Evolutionary conservation across 2,888 invertebrate genomes (phyloP), one percentile per base, ranked within the genome.

Genomic region (Leptarthrus brevirostris): DNA sequence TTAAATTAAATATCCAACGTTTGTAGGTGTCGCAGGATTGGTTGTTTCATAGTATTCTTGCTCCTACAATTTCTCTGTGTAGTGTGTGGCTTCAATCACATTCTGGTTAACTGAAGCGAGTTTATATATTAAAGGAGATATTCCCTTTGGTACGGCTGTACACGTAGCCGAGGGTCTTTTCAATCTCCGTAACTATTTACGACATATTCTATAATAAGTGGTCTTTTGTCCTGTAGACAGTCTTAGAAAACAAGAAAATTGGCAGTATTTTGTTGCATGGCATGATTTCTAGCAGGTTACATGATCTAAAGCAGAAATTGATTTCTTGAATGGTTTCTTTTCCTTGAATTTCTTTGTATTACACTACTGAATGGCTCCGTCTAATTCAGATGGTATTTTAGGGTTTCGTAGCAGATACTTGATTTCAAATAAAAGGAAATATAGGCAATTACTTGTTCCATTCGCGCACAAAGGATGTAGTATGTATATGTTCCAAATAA

Each of bases 121-220:
- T 2, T 36, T 36, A 61, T 3, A 34, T 18, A 61, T 18, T 36
- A 12, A 12, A 20, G 3, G 12, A 20, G 61, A 12, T 40, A 61
- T 61, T 36, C 40, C 61, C 61, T 61, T 10, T 61, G 40, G 36
- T 36, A 20, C 12, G 36, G 36, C 16, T 14, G 20, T 30, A 12
- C 44, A 18, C 12, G 30, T 36, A 36, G 36, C 26, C 40, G 61
- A 36, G 40, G 36, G 36, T 36, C 18, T 61, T 44, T 36, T 61
- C 61, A 61, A 36, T 61, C 36, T 61, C 61, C 36, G 61, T 61
- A 61, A 61, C 40, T 61, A 61, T 61, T 40, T 61, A 40, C n/a
- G 16, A 20, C 61, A 61, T 61, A 3, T 61, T 36, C 18, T 22
- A 20, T 22, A 10, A 20, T 36, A 20, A 61, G 2, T 40, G 40